A percentile compares a stretch with the other conserved stretches of the same genome.
phyloP scores from a whole-genome alignment of 2,113 vertebrate species.

The Dipodomys merriami region DNA sequence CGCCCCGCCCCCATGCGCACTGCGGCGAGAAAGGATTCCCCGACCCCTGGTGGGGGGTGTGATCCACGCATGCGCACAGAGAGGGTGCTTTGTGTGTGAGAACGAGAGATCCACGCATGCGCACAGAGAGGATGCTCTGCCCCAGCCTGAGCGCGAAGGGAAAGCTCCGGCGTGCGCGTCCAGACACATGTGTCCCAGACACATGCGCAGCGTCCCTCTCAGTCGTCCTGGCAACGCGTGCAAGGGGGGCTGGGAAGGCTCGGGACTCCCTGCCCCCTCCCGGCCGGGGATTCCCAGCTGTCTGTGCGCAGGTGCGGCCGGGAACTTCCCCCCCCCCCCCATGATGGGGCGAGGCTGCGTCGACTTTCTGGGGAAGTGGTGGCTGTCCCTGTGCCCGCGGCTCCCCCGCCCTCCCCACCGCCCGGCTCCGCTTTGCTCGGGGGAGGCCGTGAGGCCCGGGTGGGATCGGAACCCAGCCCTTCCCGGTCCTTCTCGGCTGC shows the following conservation, averaged over 20 bases:
- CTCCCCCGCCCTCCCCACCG: too few species aligned
- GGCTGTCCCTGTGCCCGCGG: too few species aligned
- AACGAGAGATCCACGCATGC: too few species aligned
- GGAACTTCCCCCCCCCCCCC: not conserved
- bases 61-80: constrained; percentile 52
- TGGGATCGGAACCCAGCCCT: too few species aligned
- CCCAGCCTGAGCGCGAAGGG: not conserved
- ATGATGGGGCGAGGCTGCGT: not conserved
- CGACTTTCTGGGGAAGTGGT: not conserved
- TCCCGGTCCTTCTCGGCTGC: too few species aligned
- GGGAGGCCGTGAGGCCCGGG: too few species aligned
- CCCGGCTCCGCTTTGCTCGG: too few species aligned
- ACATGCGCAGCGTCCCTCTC: constrained; percentile 45
- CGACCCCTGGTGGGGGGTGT: not conserved
- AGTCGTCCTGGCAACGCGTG: constrained; percentile 44
- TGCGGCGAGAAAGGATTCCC: constrained; percentile 74
- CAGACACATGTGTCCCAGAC: not conserved
- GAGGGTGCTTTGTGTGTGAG: not conserved
- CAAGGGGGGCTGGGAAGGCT: not conserved
- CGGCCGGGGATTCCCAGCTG: constrained; percentile 69
- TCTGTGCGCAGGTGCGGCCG: constrained; percentile 50
- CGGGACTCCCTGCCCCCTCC: constrained; percentile 51
- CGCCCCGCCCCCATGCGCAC: constrained; percentile 54
- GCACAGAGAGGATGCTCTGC: constrained; percentile 40
- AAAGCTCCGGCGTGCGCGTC: constrained; percentile 48